These are phyloP conservation scores for Wasmannia auropunctata DNA, from an alignment of 1,140 invertebrate genomes.

Conservation along the genomic window DNA sequence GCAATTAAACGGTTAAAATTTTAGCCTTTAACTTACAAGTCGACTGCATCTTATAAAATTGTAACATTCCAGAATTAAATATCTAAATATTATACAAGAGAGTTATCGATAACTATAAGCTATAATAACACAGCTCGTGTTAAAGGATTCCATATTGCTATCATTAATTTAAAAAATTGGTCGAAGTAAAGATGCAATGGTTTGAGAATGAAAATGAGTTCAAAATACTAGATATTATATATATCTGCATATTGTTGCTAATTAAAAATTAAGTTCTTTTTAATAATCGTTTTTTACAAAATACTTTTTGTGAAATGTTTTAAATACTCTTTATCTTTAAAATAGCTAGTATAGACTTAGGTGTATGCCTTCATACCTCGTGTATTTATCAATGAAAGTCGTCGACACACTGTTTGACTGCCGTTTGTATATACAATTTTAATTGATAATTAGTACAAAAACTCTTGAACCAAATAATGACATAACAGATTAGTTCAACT, in stretches of 20 bases:
- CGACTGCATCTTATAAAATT: background rate
- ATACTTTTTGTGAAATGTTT: background rate
- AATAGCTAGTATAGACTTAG: constrained; percentile 95
- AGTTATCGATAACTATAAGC: constrained; percentile 30
- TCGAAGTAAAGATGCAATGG: too few relatives aligned
- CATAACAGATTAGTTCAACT: too few relatives aligned
- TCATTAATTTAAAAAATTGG: too few relatives aligned
- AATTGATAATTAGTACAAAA: too few relatives aligned
- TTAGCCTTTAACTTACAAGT: background rate
- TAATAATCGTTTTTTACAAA: constrained; percentile 7
- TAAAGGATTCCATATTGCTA: too few relatives aligned
- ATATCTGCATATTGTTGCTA: too few relatives aligned
- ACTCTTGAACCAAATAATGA: too few relatives aligned
- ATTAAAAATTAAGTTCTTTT: too few relatives aligned
- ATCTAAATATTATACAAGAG: constrained; percentile 20
- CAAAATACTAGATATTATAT: too few relatives aligned
- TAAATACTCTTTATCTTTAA: constrained; percentile 75
- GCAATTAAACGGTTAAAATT: background rate
- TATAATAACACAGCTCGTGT: constrained; percentile 7
- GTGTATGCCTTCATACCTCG: constrained; percentile 97
- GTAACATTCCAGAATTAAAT: background rate
- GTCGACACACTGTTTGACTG: constrained; percentile 99
- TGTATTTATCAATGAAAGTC: constrained; percentile 99
- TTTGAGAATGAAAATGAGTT: too few relatives aligned
- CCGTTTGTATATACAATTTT: constrained; percentile 91